A percentile compares a stretch with the other conserved stretches of the same genome.
Conservation (phyloP, 2,888 invertebrate species). For the Epiblema foenella region DNA sequence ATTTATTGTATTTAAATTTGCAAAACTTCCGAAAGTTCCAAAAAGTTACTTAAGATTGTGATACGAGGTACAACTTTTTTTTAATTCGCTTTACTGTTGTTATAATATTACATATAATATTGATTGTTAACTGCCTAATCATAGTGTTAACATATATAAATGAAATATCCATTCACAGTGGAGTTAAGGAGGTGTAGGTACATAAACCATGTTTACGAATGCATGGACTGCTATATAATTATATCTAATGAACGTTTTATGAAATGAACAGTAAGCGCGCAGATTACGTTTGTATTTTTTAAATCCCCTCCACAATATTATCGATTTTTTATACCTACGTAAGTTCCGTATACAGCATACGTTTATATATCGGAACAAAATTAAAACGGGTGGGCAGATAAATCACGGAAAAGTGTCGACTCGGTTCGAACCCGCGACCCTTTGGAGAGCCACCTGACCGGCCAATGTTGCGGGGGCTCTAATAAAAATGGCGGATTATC, state of each 20-base stretch:
- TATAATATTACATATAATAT: neutral
- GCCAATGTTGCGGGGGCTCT: slow-evolving; percentile 52
- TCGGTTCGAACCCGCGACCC: slow-evolving; percentile 65
- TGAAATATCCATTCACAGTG: neutral
- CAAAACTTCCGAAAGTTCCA: too few relatives aligned
- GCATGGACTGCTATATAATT: neutral
- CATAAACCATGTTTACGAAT: slow-evolving; percentile 1
- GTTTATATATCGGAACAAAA: slow-evolving; percentile 57
- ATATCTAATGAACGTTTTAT: neutral
- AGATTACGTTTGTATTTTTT: neutral
- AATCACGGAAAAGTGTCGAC: slow-evolving; percentile 74
- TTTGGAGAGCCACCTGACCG: slow-evolving; percentile 75
- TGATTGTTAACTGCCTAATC: slow-evolving; percentile 5
- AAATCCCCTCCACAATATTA: neutral
- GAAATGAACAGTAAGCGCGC: too few relatives aligned
- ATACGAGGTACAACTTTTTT: neutral
- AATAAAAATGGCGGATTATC: slow-evolving; percentile 43
- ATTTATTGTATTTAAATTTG: too few relatives aligned
- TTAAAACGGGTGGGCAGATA: slow-evolving; percentile 71
- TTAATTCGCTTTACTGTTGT: neutral
- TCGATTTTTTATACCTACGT: neutral
- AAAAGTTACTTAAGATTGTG: neutral
- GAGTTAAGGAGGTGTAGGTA: neutral
- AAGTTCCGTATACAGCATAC: slow-evolving; percentile 6
- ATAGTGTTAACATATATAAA: slow-evolving; percentile 14